Percentiles rank a stretch among this genome's conserved stretches.
Evolutionary conservation across 1,140 invertebrate genomes (phyloP).

Genomic region (Caenorhabditis inopinata): DNA sequence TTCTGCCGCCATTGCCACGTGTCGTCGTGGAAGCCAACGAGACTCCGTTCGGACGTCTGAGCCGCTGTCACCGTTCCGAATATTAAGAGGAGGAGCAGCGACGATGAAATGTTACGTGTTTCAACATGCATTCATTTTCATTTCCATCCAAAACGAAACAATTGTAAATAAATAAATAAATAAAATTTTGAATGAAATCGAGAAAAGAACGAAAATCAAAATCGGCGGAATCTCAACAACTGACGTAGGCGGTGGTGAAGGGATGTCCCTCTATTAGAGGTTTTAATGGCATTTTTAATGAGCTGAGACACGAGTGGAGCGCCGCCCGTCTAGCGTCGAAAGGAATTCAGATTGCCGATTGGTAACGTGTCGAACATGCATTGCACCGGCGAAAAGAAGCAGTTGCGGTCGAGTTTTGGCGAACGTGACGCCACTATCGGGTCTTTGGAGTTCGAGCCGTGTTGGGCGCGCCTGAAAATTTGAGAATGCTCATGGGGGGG

Average conservation of each 20-base stretch:
- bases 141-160: not conserved
- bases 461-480: not conserved
- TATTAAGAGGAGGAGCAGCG: too few relatives aligned
- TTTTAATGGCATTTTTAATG: too few relatives aligned
- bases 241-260: not conserved
- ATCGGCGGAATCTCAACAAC: too few relatives aligned
- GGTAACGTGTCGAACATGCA: slow-evolving; percentile 6
- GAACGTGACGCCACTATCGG: not conserved
- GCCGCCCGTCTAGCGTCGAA: not conserved
- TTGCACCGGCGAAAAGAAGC: slow-evolving; percentile 13
- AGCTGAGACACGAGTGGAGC: too few relatives aligned
- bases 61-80: too few relatives aligned
- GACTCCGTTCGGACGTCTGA: not conserved
- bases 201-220: too few relatives aligned
- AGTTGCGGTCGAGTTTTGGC: slow-evolving; percentile 7
- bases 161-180: too few relatives aligned
- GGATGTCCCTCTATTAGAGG: not conserved
- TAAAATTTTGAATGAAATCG: too few relatives aligned
- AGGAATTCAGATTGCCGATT: not conserved
- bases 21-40: not conserved
- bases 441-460: not conserved
- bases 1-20: not conserved
- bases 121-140: not conserved
- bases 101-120: not conserved
- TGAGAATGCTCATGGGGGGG: too few relatives aligned